Evolutionary conservation across 2,113 vertebrate species (phyloP), one percentile per base, ranked within the genome.

Genomic region (Poeciliopsis turrubarensis): DNA sequence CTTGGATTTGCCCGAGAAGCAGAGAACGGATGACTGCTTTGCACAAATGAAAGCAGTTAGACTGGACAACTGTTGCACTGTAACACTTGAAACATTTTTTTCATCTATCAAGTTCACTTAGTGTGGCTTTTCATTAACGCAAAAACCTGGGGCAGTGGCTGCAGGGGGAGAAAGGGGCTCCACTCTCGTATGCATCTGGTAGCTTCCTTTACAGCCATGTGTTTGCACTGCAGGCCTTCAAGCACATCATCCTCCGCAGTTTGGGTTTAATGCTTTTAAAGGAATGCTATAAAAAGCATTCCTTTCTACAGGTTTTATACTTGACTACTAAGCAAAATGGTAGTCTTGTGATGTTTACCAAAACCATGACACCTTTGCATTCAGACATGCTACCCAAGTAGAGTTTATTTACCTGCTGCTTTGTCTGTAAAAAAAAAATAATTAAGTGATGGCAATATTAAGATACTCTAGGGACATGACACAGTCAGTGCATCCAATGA

Each of bases 301-400:
- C 65, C 47, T 82, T 80, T 44, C 37, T 32, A 69, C 71, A 69
- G 65, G 65, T 41, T 81, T 85, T 74, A 76, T 79, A 82, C 83
- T 84, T 84, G 78, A 77, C 80, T 86, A 80, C 74, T 70, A 73
- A 83, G 78, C 57, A 70, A 73, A 75, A 70, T 78, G 65, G 61
- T 60, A 68, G 57, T 79, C 65, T 39, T 39, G 72, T 65, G 27
- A 81, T 80, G 73, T 68, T 62, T 17, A 80, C 44, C 15, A 47
- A 86, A 84, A 78, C 73, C 69, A 72, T 62, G 67, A 73, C 62
- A 73, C 44, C 74, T 86, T 83, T 65, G 66, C 79, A 75, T 84
- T 73, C 15, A 64, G 37, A 65, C 27, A 22, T 51, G 32, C 75
- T 67, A 72, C 60, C 41, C 17, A 60, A 51, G 29, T 61, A 13